Evolutionary conservation across 2,797 vertebrate species (phyloP), one percentile per base, ranked within the genome.

Genomic region (Ciconia nigra): DNA sequence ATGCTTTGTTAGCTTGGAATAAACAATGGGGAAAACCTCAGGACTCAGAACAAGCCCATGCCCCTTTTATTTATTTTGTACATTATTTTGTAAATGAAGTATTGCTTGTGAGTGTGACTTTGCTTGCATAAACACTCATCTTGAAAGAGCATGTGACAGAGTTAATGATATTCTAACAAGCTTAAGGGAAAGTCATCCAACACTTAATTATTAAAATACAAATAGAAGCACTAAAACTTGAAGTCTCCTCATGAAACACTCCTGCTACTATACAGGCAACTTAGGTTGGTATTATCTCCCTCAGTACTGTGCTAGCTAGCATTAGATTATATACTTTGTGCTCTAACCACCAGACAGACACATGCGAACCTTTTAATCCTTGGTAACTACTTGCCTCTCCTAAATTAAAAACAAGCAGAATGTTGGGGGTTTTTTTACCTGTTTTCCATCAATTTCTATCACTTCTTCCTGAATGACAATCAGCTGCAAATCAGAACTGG

Each of bases 381-480:
- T 66, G 33, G 17, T 29, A 89, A 72, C 15, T 42, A 33, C 37
- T 77, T 79, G 63, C 44, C 19, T 59, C 35, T 83, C 18, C 37
- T 77, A 74, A 73, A 87, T 71, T 11, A 51, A 73, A 89, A 82
- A 28, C 13, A 79, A 76, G 55, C 16, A 37, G 15, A 57, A 31
- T 16, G 14, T 18, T 66, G 31, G 17, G 39, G 19, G 3, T 8
- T 24, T 71, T 70, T 96, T 97, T 98, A 99, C 99, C 98, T 99
- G 98, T 96, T 98, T 98, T 55, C 99, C 99, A 87, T 99, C 99
- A 96, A 99, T 96, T 97, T 99, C 98, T 59, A 99, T 99, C 44
- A 99, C 98, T 97, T 99, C 99, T 93, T 98, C 98, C 95, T 99
- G 99, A 97, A 99, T 98, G 84, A 99, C 98, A 95, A 99, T 98